Percentiles rank a stretch among this genome's conserved stretches.
Evolutionary conservation across 2,797 vertebrate genomes (phyloP).

Genomic region (Argya squamiceps): DNA sequence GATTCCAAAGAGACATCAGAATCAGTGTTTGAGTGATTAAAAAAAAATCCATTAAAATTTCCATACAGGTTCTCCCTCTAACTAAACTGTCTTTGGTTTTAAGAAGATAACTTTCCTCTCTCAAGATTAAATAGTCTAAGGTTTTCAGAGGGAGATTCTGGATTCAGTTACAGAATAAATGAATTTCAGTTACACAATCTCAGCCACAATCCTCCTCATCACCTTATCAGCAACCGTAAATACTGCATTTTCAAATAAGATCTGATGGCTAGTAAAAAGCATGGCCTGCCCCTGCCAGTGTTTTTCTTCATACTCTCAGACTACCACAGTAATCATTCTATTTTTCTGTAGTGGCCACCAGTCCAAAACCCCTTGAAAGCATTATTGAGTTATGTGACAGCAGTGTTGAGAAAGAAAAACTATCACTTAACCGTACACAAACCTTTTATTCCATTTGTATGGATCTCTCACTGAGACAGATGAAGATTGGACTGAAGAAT

Average conservation of each 20-base stretch:
- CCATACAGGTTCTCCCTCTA: neutral
- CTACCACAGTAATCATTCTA: neutral
- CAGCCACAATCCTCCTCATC: neutral
- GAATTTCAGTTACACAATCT: neutral
- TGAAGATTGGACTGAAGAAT: slow-evolving; percentile 81
- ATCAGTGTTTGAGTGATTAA: neutral
- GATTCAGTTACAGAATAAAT: neutral
- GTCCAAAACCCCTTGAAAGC: neutral
- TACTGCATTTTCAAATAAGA: neutral
- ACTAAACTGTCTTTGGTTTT: neutral
- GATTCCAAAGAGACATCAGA: neutral
- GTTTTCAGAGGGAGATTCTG: neutral
- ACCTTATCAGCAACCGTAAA: neutral
- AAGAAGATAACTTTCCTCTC: neutral
- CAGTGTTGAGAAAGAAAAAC: neutral
- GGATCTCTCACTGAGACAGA: slow-evolving; percentile 80
- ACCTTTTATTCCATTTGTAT: slow-evolving; percentile 85
- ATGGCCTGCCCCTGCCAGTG: too few species aligned
- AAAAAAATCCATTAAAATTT: neutral
- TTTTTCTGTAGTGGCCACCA: neutral
- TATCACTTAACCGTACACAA: neutral
- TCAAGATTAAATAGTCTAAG: neutral
- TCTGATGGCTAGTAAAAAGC: neutral
- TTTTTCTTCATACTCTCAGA: neutral
- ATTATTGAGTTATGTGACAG: neutral